A percentile compares a stretch with the other conserved stretches of the same genome.
phyloP scores from a whole-genome alignment of 2,888 invertebrate genomes.

The Glomeris marginata region DNA sequence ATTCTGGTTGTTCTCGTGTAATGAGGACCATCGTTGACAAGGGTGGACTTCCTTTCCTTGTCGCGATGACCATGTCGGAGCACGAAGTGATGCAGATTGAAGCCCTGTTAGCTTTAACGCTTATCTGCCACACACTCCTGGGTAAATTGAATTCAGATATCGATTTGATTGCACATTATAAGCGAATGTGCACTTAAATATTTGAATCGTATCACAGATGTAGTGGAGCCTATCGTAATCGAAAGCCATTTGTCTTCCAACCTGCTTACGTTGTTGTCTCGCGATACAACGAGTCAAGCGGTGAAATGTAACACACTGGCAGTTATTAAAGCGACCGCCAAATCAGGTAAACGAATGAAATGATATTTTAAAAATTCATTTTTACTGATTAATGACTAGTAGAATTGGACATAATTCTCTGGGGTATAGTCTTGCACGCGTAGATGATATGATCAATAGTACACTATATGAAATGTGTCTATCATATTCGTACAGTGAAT shows the following conservation, averaged over 20 bases:
- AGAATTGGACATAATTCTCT: too few species aligned
- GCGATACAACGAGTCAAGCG: neutral
- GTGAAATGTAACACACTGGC: constrained; percentile 12
- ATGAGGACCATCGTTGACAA: constrained; percentile 36
- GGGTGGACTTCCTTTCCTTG: constrained; percentile 56
- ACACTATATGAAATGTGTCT: too few species aligned
- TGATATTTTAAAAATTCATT: neutral
- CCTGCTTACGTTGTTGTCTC: constrained; percentile 7
- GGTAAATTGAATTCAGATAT: constrained; percentile 3
- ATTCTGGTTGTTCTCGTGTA: constrained; percentile 38
- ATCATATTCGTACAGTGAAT: too few species aligned
- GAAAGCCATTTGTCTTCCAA: constrained; percentile 10
- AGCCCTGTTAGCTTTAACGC: constrained; percentile 12
- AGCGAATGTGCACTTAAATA: neutral
- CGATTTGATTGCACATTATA: neutral
- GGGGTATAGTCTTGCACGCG: too few species aligned
- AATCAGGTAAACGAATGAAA: constrained; percentile 6
- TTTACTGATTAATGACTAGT: neutral
- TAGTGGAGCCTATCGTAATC: constrained; percentile 2
- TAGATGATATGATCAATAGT: too few species aligned
- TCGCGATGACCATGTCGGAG: constrained; percentile 66
- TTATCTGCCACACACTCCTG: constrained; percentile 11
- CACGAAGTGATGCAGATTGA: constrained; percentile 56
- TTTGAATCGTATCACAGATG: constrained; percentile 1
- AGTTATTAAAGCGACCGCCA: constrained; percentile 6